phyloP scores from a whole-genome alignment of 2,113 vertebrate species.

The Eublepharis macularius region DNA sequence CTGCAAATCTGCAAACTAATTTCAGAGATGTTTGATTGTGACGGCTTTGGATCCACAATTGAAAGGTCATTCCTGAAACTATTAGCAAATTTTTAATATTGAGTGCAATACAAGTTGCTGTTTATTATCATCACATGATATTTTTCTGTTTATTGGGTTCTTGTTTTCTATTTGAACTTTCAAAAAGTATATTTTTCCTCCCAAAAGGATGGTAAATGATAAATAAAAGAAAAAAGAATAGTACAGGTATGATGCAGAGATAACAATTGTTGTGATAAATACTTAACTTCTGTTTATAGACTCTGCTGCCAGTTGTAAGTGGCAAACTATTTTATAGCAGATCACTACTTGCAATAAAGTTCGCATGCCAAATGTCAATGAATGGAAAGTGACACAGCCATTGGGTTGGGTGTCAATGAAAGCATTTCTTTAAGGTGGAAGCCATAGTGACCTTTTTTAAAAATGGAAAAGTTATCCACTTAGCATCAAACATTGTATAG shows the following conservation, averaged over 20 bases:
- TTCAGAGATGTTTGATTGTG: not conserved
- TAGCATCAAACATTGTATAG: constrained; percentile 70
- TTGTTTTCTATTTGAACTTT: not conserved
- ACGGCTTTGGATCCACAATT: not conserved
- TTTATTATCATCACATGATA: not conserved
- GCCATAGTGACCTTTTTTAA: constrained; percentile 41
- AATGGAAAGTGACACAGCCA: constrained; percentile 29
- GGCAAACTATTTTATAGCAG: constrained; percentile 47
- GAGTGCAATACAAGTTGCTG: not conserved
- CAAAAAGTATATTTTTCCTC: not conserved
- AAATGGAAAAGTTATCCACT: constrained; percentile 71
- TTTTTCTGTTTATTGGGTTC: not conserved
- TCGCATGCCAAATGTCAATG: not conserved
- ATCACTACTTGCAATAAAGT: constrained; percentile 18
- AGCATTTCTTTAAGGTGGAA: constrained; percentile 26
- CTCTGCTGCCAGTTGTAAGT: constrained; percentile 39
- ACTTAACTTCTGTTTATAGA: constrained; percentile 27
- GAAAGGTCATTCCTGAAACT: not conserved
- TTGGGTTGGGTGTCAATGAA: not conserved
- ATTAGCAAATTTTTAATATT: not conserved
- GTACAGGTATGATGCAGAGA: constrained; percentile 17
- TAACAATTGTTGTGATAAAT: constrained; percentile 43
- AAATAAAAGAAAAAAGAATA: not conserved
- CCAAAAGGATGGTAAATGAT: not conserved
- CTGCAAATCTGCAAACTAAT: not conserved